Base-by-base conservation (phyloP, 2,113 vertebrate species). In the Sphaerodactylus townsendi region DNA sequence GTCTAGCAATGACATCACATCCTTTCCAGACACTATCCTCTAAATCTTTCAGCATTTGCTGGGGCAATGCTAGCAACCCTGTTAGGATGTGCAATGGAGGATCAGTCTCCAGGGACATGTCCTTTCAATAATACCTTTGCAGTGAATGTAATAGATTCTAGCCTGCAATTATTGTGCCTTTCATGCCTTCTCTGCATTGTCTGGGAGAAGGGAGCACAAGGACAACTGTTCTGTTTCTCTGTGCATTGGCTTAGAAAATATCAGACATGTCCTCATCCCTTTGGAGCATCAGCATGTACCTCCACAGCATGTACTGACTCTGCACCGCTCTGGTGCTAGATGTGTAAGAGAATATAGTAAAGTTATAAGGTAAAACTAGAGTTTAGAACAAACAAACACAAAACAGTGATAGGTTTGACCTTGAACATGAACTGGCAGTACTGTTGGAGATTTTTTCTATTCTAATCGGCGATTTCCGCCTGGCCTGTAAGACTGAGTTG, bases 391-490 rank as follows among this genome's bases (percentile, higher is more conserved):
- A 28, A 62, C n/a, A n/a, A n/a, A n/a, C n/a, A n/a, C n/a, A n/a
- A n/a, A n/a, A n/a, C 7, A 62, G 9, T 35, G 19, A 83, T 82
- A 35, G 44, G 37, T 85, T 90, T 87, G 72, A 56, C 84, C 81
- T 85, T 76, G 77, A 79, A 87, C 91, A 79, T 35, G 69, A 85
- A 87, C 35, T 41, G 30, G 62, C 23, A 75, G 75, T 78, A 82
- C 66, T 85, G 70, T 39, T 87, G n/a, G 21, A 56, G 23, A 10
- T 70, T 37, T 25, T 64, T 53, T 70, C 5, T 30, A 37, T n/a
- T 37, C 65, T 17, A 33, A n/a, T n/a, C n/a, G n/a, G n/a, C n/a
- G n/a, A n/a, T n/a, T n/a, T n/a, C n/a, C n/a, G n/a, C n/a, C n/a
- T n/a, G n/a, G n/a, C n/a, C n/a, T n/a, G n/a, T n/a, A n/a, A n/a